Evolutionary conservation across 2,888 invertebrate species (phyloP), one percentile per base, ranked within the genome.

Genomic region (Cerceris rybyensis): DNA sequence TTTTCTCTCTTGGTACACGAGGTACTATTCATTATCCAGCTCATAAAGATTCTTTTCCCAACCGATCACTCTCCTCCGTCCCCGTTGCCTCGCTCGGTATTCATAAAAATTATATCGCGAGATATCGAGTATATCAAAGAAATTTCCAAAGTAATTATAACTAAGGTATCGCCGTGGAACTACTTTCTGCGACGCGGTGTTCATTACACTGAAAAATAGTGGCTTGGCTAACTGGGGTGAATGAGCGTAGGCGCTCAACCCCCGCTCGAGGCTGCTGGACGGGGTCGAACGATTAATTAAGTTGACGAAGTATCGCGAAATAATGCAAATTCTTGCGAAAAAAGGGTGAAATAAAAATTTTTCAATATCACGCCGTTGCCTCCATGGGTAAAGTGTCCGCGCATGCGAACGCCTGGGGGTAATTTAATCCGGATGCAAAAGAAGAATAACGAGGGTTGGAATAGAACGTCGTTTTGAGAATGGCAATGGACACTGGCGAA

Each of bases 221-320:
- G 43, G 11, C 17, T 58, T 8, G 50, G 41, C 16, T 28, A 14
- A 42, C 11, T 17, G 4, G 39, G 9, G 59, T 50, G 66, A n/a
- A n/a, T n/a, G 57, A 41, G 65, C 13, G 63, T 28, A 13, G 43
- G 16, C 14, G 54, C n/a, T n/a, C 6, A 14, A 43, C 16, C 50
- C 14, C 7, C 16, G 54, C 50, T 13, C 49, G 58, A 52, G 9
- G 60, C 64, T 43, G 13, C 28, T 58, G 17, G 63, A 68, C 57
- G 54, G 57, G 59, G 67, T 60, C 75, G 74, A 73, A 77, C 76
- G 69, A 82, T 84, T 84, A 82, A 86, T 84, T 80, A 77, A 81
- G 79, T 75, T 68, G 75, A 59, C 78, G 70, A 70, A 78, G 78
- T 78, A 84, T 81, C 70, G 72, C 67, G 69, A 75, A 80, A 81